Base-by-base conservation (phyloP, 2,888 invertebrate genomes). In the Himalopsyche anomala region DNA sequence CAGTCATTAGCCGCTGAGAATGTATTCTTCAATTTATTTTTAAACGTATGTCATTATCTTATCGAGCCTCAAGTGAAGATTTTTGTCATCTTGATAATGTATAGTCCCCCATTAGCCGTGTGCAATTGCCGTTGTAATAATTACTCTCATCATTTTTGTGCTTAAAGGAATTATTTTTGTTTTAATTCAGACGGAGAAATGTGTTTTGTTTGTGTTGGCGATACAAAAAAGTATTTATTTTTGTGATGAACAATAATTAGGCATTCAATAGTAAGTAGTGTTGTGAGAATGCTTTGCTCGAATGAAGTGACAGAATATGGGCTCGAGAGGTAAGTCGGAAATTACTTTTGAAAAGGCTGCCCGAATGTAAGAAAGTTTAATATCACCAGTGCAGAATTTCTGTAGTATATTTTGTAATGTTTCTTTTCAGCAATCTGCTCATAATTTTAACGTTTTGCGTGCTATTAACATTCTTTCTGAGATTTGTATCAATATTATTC, bases 11-110 rank as follows among this genome's bases (percentile, higher is more conserved):
- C 36, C 36, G 74, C 74, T 36, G 12, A 74, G 74, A 12, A 38
- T 74, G 38, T 74, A 74, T 36, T 74, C 74, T 74, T 36, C 74
- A 74, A 74, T 74, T 74, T 74, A 74, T 74, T 74, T 74, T 74
- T 74, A 74, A 74, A 74, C 74, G 11, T 51, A 4, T 74, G 74
- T 74, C 19, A 74, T 74, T 74, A 74, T 36, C 15, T 74, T 74
- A 74, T 74, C 36, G 74, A 74, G 19, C 74, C 36, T 12, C 28
- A 38, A 74, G 36, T 38, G 74, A 74, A 28, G 9, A 74, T 38
- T 74, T 74, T 74, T 36, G 74, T 74, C 38, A 38, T 74, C 74
- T 38, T 28, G 12, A 38, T 36, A 36, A 74, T 74, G 74, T 74
- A 36, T 36, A 74, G 36, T 3, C 12, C 36, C 74, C 74, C 36